phyloP scores from a whole-genome alignment of 2,888 invertebrate species.

The Adineta ricciae region DNA sequence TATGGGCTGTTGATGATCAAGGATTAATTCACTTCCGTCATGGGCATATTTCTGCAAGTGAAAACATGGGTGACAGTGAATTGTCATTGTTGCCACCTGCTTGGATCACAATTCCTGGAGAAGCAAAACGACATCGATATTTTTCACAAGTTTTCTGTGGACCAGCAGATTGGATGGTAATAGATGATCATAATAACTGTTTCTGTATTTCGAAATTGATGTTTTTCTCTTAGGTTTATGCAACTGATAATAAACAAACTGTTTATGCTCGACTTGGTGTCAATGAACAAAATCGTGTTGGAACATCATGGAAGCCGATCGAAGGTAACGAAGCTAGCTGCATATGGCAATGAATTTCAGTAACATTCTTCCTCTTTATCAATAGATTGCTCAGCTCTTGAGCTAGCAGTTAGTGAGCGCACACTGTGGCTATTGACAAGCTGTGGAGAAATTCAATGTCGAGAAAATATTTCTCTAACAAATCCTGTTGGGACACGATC shows the following conservation, averaged over 20 bases:
- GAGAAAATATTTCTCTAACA: not conserved
- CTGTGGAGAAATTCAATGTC: not conserved
- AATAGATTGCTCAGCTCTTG: not conserved
- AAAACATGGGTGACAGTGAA: not conserved
- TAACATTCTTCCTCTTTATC: not conserved
- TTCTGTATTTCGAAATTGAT: no score
- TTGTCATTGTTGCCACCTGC: not conserved
- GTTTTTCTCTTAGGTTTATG: not conserved
- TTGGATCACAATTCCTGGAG: not conserved
- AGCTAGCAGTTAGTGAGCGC: not conserved
- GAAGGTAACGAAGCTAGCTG: not conserved
- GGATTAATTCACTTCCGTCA: not conserved
- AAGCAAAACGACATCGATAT: not conserved
- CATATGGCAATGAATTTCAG: no score
- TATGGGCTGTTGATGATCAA: constrained; percentile 13
- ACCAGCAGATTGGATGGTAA: not conserved
- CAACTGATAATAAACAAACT: constrained; percentile 2
- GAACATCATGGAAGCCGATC: not conserved
- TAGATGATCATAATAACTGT: no score
- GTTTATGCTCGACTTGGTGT: not conserved
- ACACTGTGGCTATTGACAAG: constrained; percentile 4
- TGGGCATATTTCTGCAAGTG: not conserved
- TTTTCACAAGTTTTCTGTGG: not conserved
- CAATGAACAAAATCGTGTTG: not conserved
- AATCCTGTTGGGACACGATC: not conserved